Conservation (phyloP, 1,140 invertebrate genomes). For the Lepidurus packardi region DNA sequence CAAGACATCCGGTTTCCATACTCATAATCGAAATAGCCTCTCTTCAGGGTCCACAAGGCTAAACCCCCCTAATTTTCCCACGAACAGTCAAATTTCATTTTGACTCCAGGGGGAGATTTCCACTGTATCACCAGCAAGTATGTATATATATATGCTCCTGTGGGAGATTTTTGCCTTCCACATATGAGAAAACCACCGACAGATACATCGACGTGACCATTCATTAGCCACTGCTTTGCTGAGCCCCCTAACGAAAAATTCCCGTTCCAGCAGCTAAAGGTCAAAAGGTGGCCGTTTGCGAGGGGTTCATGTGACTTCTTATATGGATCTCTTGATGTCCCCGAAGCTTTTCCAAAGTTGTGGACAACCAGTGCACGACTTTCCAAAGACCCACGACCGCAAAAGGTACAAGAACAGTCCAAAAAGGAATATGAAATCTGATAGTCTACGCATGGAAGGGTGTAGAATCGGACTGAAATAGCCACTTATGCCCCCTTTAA, state of each 20-base stretch:
- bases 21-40: constrained; percentile 15
- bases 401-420: neutral
- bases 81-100: constrained; percentile 19
- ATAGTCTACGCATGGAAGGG: neutral
- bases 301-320: constrained; percentile 21
- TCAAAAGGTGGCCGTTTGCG: neutral
- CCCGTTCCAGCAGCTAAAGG: neutral
- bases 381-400: neutral
- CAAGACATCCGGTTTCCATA: constrained; percentile 15
- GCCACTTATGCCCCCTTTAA: constrained; percentile 13
- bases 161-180: neutral
- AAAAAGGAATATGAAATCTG: neutral
- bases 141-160: neutral
- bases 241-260: neutral
- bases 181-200: constrained; percentile 9
- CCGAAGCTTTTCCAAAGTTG: neutral
- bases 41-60: neutral
- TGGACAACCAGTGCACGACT: constrained; percentile 7
- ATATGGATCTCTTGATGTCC: neutral
- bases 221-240: constrained; percentile 14
- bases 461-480: constrained; percentile 11
- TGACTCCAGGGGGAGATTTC: constrained; percentile 14
- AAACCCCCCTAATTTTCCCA: constrained; percentile 17
- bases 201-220: neutral
- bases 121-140: neutral